Percentiles rank a stretch among this genome's conserved stretches.
These are phyloP conservation scores for Acanthornis magna DNA, from an alignment of 2,797 vertebrate species.

Conservation along the genomic window DNA sequence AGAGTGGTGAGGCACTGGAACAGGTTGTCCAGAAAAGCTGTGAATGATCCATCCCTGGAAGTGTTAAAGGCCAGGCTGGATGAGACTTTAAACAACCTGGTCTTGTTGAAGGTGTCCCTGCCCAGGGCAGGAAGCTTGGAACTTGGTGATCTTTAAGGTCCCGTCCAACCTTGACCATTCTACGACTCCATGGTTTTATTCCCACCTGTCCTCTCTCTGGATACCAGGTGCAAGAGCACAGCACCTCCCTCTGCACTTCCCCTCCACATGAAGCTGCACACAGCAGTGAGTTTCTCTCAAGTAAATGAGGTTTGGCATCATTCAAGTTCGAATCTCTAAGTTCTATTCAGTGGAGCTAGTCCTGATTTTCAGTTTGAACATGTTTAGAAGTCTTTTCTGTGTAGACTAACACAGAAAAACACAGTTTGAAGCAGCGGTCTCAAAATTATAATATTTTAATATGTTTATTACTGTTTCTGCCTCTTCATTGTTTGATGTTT, in stretches of 20 bases:
- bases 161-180: background rate
- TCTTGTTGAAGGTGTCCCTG: background rate
- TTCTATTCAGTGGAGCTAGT: background rate
- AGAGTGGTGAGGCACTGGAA: background rate
- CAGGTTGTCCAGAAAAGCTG: background rate
- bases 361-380: background rate
- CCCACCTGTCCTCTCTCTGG: background rate
- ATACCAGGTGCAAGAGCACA: background rate
- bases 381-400: background rate
- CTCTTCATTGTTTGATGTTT: constrained; percentile 14
- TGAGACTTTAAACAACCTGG: background rate
- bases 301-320: background rate
- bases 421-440: background rate
- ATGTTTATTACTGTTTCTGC: background rate
- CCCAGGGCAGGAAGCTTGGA: background rate
- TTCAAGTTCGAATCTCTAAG: background rate
- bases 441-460: background rate
- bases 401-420: background rate
- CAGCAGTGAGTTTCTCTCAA: background rate
- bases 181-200: background rate
- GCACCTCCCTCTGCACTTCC: background rate
- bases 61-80: background rate
- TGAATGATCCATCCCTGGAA: background rate
- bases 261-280: background rate
- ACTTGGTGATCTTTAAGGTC: background rate